phyloP scores from a whole-genome alignment of 2,113 vertebrate species.

The Corydoras sp. region DNA sequence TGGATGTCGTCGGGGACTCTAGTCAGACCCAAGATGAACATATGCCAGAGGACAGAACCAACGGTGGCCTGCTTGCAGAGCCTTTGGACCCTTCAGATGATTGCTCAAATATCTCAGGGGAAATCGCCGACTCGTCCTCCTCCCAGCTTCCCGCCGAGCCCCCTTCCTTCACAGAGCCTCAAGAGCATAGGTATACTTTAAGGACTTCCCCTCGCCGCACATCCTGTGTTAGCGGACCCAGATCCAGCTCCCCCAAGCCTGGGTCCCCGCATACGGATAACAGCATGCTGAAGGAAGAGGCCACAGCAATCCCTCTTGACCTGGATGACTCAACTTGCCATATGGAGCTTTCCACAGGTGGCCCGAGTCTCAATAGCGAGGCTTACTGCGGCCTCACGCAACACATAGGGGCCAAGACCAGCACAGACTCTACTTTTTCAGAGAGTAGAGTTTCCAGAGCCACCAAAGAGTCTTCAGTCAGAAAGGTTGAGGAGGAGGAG shows the following conservation, averaged over 20 bases:
- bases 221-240: constrained; percentile 60
- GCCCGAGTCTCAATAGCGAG: constrained; percentile 58
- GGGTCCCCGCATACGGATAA: constrained; percentile 82
- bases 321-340: constrained; percentile 40
- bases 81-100: constrained; percentile 54
- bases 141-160: constrained; percentile 61
- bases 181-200: constrained; percentile 93
- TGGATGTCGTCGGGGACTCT: constrained; percentile 84
- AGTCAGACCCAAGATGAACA: constrained; percentile 77
- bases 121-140: constrained; percentile 60
- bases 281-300: constrained; percentile 76
- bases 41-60: constrained; percentile 67
- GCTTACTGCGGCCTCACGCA: constrained; percentile 53
- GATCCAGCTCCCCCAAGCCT: constrained; percentile 76
- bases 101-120: constrained; percentile 75
- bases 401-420: constrained; percentile 61
- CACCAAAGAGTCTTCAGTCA: constrained; percentile 73
- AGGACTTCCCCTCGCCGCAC: constrained; percentile 89
- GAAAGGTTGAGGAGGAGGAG: constrained; percentile 71
- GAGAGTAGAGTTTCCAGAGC: constrained; percentile 61
- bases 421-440: constrained; percentile 58
- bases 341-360: constrained; percentile 57
- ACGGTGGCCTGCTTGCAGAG: constrained; percentile 51
- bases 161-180: constrained; percentile 79
- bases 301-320: constrained; percentile 57